Base-by-base conservation (phyloP, 2,113 vertebrate species). In the Serilophus lunatus region DNA sequence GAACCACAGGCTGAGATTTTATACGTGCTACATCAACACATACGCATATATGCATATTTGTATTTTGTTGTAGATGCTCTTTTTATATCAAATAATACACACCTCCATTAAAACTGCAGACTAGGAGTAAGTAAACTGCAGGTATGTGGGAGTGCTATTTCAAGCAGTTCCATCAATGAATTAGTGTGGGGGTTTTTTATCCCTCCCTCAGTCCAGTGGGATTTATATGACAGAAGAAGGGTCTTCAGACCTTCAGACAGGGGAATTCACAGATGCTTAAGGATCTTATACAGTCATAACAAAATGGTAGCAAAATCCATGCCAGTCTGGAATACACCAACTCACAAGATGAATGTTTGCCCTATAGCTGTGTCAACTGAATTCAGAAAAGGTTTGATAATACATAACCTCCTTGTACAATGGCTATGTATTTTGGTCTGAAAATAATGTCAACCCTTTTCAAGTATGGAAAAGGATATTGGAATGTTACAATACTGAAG, bases 111-210 rank as follows among this genome's bases (percentile, higher is more conserved):
- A 70, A 83, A 42, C 17, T 70, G n/a, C 36, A 54, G 38, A 45
- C 28, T 50, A 20, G 8, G 15, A 69, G 10, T 82, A 51, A 60
- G 10, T 70, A 82, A 75, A 51, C 15, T 33, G 16, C 51, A 65
- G 17, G 6, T 54, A 13, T 38, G 13, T 9, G 8, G 26, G 19
- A 70, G 18, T 44, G 19, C 8, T 66, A 7, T 19, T 75, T 86
- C 42, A 28, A 60, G 18, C 12, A 40, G 6, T 76, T 31, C 68
- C 53, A 63, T 36, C 23, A 15, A n/a, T 71, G 23, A 42, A 11
- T 24, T 2, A 0, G 5, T 60, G 11, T 24, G 36, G 1, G 2
- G 3, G 13, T 56, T 71, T 54, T 2, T 80, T 71, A 38, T 31
- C 26, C 11, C 13, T 61, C 22, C 8, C 4, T 54, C 8, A 42